Base-by-base conservation (phyloP, 2,113 vertebrate genomes). In the Lathamus discolor region DNA sequence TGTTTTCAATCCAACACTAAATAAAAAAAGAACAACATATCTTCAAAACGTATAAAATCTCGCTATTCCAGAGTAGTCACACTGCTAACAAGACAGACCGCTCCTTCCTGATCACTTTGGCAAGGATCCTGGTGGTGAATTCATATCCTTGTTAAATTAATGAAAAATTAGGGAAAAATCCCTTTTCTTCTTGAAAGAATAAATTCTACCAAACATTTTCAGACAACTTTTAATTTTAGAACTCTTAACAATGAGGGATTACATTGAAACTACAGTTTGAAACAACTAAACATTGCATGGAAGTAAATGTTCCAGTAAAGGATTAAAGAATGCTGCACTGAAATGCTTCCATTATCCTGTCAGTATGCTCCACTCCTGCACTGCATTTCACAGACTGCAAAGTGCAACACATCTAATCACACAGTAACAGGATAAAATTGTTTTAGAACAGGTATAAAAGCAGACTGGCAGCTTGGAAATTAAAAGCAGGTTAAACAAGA, bases 1-100 rank as follows among this genome's bases (percentile, higher is more conserved):
- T 62, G 99, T 99, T 98, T 99, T 99, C 90, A 99, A 96, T 80
- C 99, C 99, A 75, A 99, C 99, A 87, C 99, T 99, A 95, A 86
- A 97, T 68, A 70, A 77, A 97, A 97, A 49, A 97, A 89, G 6
- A 95, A 97, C 11, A 88, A 44, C 12, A 1, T 9, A 72, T 88
- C 79, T 87, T 96, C 63, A 94, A 83, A 64, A 24, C 4, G 2
- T 54, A 52, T 1, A 73, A 75, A 84, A 91, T 54, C 66, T 44
- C 62, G 57, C 49, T 76, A 20, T 75, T 74, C 74, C 59, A 64
- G n/a, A 76, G 33, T 49, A 70, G 75, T 55, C 27, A 61, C n/a
- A 70, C 3, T 49, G 57, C 51, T 80, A 93, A 74, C 54, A 77
- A 59, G 67, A 67, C 49, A 86, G 64, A 85, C 44, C 55, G 31